phyloP scores from a whole-genome alignment of 2,797 vertebrate genomes.

The Paratrypauchen microcephalus region DNA sequence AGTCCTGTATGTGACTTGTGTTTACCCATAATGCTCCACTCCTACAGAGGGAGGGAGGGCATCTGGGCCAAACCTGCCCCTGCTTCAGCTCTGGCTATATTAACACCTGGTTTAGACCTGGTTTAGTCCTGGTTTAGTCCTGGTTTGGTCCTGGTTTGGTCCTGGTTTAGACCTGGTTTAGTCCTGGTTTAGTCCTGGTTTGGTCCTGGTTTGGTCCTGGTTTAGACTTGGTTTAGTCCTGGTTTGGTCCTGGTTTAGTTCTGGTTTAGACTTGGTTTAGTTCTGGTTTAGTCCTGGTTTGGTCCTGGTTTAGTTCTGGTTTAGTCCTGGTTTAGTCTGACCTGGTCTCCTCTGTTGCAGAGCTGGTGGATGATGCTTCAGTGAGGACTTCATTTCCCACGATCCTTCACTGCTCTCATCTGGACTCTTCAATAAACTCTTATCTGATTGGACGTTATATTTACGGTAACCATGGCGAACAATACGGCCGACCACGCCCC shows the following conservation, averaged over 20 bases:
- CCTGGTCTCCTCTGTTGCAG: conserved; percentile 45
- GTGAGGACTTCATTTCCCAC: conserved; percentile 39
- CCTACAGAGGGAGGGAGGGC: no score
- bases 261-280: not conserved
- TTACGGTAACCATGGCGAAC: conserved; percentile 82
- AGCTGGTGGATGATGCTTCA: conserved; percentile 65
- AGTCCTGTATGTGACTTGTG: no score
- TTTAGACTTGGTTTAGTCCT: conserved; percentile 2
- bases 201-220: not conserved
- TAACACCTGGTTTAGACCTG: not conserved
- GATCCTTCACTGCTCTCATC: conserved; percentile 18
- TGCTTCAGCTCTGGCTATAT: not conserved
- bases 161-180: no score
- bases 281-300: not conserved
- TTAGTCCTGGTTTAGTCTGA: not conserved
- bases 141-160: not conserved
- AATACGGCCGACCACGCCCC: conserved; percentile 87
- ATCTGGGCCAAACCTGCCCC: not conserved
- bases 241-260: not conserved
- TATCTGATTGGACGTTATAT: conserved; percentile 29
- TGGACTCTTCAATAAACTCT: conserved; percentile 14
- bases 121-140: not conserved
- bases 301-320: not conserved
- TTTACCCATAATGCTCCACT: no score
- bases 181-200: not conserved